Percentiles rank a stretch among this genome's conserved stretches.
Evolutionary conservation across 2,797 vertebrate species (phyloP).

Genomic region (Pyrocephalus nanus): DNA sequence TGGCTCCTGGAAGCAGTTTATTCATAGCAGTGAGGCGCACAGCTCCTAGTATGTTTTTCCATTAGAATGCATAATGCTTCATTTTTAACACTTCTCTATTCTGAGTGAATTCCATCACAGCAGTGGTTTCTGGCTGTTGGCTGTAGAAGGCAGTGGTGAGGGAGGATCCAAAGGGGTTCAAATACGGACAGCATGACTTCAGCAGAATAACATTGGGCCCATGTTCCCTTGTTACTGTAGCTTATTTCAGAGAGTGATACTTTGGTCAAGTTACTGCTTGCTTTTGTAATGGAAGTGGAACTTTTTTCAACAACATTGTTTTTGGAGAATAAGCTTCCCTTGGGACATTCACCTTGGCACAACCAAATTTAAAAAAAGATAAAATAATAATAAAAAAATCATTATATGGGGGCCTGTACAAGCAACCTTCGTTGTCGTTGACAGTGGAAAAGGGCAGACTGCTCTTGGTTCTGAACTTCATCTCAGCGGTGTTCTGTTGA

Average conservation of each 20-base stretch:
- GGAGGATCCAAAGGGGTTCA: background rate
- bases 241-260: background rate
- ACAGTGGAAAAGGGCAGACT: background rate
- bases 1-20: slow-evolving; percentile 26
- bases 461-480: background rate
- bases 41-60: background rate
- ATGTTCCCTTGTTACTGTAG: background rate
- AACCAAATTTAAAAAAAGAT: background rate
- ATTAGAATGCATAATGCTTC: background rate
- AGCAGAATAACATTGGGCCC: background rate
- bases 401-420: background rate
- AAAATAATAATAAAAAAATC: background rate
- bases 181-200: background rate
- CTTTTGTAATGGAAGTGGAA: background rate
- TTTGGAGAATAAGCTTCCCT: background rate
- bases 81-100: background rate
- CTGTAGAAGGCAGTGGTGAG: background rate
- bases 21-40: background rate
- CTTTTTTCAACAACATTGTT: background rate
- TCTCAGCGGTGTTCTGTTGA: background rate
- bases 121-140: background rate
- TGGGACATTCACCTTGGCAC: background rate
- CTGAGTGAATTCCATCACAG: background rate
- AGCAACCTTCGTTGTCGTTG: background rate
- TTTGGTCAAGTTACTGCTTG: background rate